Percentiles rank a stretch among this genome's conserved stretches.
Conservation (phyloP, 1,140 invertebrate genomes). For the Drosophila nikananu region DNA sequence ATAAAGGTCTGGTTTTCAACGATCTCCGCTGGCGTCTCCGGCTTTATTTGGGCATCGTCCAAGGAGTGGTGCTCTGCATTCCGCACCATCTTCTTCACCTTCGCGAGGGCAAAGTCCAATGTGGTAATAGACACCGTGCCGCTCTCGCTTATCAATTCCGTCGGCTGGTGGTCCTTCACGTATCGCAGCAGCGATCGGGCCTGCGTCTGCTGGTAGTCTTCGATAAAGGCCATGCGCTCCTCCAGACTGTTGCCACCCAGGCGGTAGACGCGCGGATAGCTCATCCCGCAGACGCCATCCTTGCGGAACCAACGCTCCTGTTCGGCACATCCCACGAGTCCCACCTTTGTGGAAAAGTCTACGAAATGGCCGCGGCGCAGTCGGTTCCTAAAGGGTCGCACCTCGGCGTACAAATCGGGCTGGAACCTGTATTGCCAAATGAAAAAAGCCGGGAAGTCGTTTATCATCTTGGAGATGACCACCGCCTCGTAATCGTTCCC, state of each 20-base stretch:
- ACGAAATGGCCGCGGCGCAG: constrained; percentile 86
- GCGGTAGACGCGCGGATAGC: constrained; percentile 87
- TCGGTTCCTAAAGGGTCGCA: constrained; percentile 86
- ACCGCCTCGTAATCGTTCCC: constrained; percentile 83
- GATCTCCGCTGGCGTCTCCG: constrained; percentile 68
- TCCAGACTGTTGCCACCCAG: constrained; percentile 83
- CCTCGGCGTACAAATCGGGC: constrained; percentile 78
- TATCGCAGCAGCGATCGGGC: constrained; percentile 93
- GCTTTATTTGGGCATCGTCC: constrained; percentile 61
- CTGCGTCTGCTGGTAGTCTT: constrained; percentile 91
- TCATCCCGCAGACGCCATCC: constrained; percentile 86
- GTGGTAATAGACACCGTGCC: constrained; percentile 82
- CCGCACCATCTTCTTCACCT: constrained; percentile 69
- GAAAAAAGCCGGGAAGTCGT: constrained; percentile 87
- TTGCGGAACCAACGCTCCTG: constrained; percentile 88
- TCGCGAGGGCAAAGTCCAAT: constrained; percentile 87
- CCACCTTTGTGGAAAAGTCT: constrained; percentile 88
- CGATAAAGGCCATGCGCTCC: constrained; percentile 86
- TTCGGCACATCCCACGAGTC: constrained; percentile 87
- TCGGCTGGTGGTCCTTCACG: constrained; percentile 86
- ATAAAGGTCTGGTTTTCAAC: constrained; percentile 91
- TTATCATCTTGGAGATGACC: constrained; percentile 87
- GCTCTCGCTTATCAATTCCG: constrained; percentile 43
- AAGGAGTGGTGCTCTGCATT: constrained; percentile 64
- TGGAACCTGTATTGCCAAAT: constrained; percentile 87